Conservation (phyloP, 2,113 vertebrate genomes). For the Dicaeum eximium region DNA sequence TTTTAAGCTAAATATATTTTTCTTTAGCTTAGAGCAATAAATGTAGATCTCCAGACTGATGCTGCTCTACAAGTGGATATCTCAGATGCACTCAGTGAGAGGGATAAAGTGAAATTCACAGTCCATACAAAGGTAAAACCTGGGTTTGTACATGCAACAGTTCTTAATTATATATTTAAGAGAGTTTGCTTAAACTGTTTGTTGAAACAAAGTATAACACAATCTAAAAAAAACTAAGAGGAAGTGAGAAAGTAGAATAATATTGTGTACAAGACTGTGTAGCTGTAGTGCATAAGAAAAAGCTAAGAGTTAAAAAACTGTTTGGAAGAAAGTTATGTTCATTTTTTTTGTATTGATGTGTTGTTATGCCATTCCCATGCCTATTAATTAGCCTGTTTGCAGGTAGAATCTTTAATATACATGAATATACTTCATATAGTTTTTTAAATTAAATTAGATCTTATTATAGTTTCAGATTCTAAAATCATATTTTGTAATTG, state of each 20-base stretch:
- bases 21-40: slow-evolving; percentile 89
- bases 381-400: not conserved
- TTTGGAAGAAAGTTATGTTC: not conserved
- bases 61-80: slow-evolving; percentile 97
- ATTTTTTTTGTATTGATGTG: not conserved
- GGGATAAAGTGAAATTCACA: slow-evolving; percentile 99
- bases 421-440: not conserved
- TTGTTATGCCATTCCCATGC: not conserved
- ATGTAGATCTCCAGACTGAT: slow-evolving; percentile 95
- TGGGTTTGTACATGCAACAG: not conserved
- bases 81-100: slow-evolving; percentile 95
- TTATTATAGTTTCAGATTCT: not conserved
- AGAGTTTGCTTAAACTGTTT: not conserved
- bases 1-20: slow-evolving; percentile 6
- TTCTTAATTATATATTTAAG: not conserved
- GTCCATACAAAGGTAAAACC: slow-evolving; percentile 94
- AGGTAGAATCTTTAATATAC: not conserved
- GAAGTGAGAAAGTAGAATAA: not conserved
- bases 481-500: not conserved
- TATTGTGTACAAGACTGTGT: not conserved
- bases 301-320: not conserved
- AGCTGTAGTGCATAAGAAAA: not conserved
- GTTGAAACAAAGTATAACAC: not conserved
- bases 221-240: not conserved
- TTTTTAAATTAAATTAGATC: not conserved